Evolutionary conservation across 2,113 vertebrate genomes (phyloP), one percentile per base, ranked within the genome.

Genomic region (Mormoops blainvillei): DNA sequence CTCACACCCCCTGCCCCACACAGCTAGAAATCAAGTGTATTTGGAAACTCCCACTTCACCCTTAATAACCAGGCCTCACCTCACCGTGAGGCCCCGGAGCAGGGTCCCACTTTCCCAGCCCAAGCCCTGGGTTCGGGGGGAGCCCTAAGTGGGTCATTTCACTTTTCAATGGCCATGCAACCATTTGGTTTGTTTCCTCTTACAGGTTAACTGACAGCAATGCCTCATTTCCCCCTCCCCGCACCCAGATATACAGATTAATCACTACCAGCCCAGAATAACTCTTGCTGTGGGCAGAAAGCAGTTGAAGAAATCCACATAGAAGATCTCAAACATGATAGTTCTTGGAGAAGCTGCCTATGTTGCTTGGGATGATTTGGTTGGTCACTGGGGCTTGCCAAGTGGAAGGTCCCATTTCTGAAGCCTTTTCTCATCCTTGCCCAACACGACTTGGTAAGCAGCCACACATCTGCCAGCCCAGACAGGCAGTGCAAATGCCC

Each of bases 121-220:
- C 4, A 24, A 52, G 18, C 1, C 0, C 87, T 50, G 41, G 18
- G 71, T n/a, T n/a, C 20, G 0, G 0, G 56, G 43, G 65, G 71
- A 70, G 2, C 33, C 1, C 2, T 54, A 61, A 78, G 14, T 24
- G 41, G 38, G 4, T 96, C 7, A 0, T 56, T 84, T 81, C 80
- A 1, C 16, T 65, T 87, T 71, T 70, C n/a, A 56, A 13, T 31
- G 36, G 83, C 63, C 33, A 45, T 67, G 9, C 73, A 73, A 56
- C 10, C 54, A 38, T 26, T 50, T 65, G 1, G 50, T 10, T 0
- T 15, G 19, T 61, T 78, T 85, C 82, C 45, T 91, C 90, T 71
- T 95, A 74, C 92, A 58, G 82, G 94, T 84, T 90, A 92, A 96
- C 22, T 31, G 33, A 87, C 81, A 94, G 38, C 71, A n/a, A n/a